phyloP scores from a whole-genome alignment of 1,140 invertebrate genomes.

The Macrosteles quadrilineatus region DNA sequence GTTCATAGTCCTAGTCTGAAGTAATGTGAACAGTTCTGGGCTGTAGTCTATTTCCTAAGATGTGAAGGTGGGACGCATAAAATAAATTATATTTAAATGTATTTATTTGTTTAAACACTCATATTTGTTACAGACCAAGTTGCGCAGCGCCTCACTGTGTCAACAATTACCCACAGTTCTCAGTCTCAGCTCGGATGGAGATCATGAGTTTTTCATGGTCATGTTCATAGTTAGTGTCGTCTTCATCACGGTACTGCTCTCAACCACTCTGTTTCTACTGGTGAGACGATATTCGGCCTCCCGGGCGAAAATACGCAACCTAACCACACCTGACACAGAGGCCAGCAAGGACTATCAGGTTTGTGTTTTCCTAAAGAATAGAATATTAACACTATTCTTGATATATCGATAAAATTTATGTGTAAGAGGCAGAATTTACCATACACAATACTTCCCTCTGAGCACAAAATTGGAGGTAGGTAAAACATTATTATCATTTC shows the following conservation, averaged over 20 bases:
- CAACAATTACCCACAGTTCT: slow-evolving; percentile 38
- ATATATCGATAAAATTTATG: no score
- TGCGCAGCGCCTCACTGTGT: no score
- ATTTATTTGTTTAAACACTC: no score
- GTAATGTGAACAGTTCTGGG: no score
- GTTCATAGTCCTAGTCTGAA: no score
- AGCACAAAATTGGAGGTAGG: no score
- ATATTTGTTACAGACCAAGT: slow-evolving; percentile 38
- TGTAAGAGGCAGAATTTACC: neutral
- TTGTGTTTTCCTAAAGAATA: slow-evolving; percentile 31
- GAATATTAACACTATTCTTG: no score
- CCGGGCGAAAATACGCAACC: slow-evolving; percentile 68
- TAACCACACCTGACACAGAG: slow-evolving; percentile 77
- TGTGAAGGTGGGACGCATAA: no score
- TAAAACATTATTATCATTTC: no score
- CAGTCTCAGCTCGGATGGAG: slow-evolving; percentile 34
- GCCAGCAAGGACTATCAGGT: slow-evolving; percentile 93
- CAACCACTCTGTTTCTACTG: slow-evolving; percentile 67
- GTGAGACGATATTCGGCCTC: slow-evolving; percentile 70
- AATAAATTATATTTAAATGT: no score
- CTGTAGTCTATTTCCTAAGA: no score
- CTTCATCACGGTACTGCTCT: slow-evolving; percentile 68
- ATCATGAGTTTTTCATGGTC: slow-evolving; percentile 39
- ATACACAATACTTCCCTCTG: neutral
- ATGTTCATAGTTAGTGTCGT: slow-evolving; percentile 66